Conservation (phyloP, 2,113 vertebrate species). For the Lophochroa leadbeateri region DNA sequence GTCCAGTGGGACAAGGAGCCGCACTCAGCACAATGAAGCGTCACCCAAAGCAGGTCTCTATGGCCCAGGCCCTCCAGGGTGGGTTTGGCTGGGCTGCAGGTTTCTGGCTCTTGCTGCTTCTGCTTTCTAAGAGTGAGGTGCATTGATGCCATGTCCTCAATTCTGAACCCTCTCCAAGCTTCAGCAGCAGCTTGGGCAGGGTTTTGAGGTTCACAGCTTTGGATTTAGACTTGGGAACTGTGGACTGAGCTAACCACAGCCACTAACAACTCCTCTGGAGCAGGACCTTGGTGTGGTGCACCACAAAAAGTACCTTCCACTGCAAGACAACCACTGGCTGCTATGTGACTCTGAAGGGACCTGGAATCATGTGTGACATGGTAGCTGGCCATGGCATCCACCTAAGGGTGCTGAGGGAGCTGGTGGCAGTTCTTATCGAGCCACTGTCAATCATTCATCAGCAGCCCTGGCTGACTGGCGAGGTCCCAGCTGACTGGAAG, state of each 20-base stretch:
- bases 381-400: not conserved
- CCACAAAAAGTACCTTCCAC: not conserved
- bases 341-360: not conserved
- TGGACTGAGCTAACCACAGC: not conserved
- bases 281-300: not conserved
- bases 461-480: not conserved
- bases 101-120: not conserved
- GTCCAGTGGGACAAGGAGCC: not conserved
- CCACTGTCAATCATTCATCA: not conserved
- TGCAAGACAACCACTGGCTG: not conserved
- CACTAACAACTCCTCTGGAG: not conserved
- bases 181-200: not conserved
- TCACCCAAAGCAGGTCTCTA: not conserved
- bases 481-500: not conserved
- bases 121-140: not conserved
- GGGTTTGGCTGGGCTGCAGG: not conserved
- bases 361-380: accelerated
- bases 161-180: not conserved
- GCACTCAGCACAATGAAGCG: accelerated
- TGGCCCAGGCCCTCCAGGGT: not conserved
- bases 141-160: not conserved
- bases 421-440: not conserved
- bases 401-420: not conserved
- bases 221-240: not conserved
- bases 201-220: not conserved